Conservation (phyloP, 2,113 vertebrate genomes). For the Pseudorectes ferrugineus region DNA sequence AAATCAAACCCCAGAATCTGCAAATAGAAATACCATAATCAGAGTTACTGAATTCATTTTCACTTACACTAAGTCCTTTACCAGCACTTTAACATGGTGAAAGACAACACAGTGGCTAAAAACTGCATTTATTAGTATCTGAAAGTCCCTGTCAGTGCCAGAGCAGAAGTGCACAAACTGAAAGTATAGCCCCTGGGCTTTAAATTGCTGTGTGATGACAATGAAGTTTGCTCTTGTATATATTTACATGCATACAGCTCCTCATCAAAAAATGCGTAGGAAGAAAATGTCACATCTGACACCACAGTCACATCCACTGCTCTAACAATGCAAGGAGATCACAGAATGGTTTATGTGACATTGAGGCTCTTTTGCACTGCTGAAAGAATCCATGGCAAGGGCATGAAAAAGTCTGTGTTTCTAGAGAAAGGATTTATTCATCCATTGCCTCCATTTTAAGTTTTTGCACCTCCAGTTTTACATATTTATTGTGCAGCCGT, state of each 20-base stretch:
- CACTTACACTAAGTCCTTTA: neutral
- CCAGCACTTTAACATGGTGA: neutral
- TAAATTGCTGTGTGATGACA: neutral
- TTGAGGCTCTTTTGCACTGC: neutral
- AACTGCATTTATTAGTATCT: neutral
- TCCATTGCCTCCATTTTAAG: neutral
- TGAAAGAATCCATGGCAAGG: neutral
- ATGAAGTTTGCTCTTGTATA: neutral
- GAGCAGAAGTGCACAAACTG: rapidly evolving
- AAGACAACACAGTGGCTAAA: neutral
- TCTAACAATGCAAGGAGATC: neutral
- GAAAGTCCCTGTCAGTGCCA: neutral
- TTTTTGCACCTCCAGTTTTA: neutral
- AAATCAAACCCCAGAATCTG: neutral
- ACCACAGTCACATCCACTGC: neutral
- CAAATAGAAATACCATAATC: neutral
- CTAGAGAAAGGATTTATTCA: neutral
- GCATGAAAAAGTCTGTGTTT: neutral
- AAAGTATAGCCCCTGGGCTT: neutral
- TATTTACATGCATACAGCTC: neutral
- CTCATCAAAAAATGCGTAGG: neutral
- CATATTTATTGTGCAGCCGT: neutral
- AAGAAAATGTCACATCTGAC: neutral
- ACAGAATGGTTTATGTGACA: neutral
- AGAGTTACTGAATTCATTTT: neutral